phyloP scores from a whole-genome alignment of 2,888 invertebrate genomes.

The Polymixis flavicincta region DNA sequence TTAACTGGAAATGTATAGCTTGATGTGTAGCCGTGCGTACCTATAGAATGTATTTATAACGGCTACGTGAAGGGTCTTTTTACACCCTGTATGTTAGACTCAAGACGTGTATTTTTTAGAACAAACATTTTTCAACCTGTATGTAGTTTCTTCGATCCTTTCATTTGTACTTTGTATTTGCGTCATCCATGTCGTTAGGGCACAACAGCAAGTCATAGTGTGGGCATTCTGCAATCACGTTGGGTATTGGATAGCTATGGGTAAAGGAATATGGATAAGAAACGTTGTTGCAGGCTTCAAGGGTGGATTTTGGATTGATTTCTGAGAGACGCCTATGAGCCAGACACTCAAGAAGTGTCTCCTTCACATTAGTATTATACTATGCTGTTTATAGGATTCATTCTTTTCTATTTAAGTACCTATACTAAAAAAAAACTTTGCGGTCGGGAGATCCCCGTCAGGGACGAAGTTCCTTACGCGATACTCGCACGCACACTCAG shows the following conservation, averaged over 20 bases:
- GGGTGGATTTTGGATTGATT: too few relatives aligned
- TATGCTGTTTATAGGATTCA: too few relatives aligned
- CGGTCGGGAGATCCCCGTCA: background rate
- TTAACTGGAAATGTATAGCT: too few relatives aligned
- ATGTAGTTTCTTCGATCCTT: background rate
- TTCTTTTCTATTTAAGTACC: too few relatives aligned
- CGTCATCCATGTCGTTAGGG: background rate
- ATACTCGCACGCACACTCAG: background rate
- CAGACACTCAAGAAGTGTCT: too few relatives aligned
- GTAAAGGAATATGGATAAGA: slow-evolving; percentile 2
- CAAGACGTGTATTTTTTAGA: background rate
- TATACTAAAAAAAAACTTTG: too few relatives aligned
- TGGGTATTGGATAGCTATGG: slow-evolving; percentile 9
- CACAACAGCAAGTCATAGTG: slow-evolving; percentile 2
- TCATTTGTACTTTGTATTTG: background rate
- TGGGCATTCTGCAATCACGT: slow-evolving; percentile 9
- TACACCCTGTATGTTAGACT: slow-evolving; percentile 1
- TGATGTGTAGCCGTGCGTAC: too few relatives aligned
- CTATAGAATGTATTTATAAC: background rate
- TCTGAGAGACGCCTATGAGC: too few relatives aligned
- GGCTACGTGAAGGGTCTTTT: background rate
- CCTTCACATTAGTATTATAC: too few relatives aligned
- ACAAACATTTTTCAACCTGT: slow-evolving; percentile 13
- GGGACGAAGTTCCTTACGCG: background rate
- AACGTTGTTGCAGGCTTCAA: background rate